Evolutionary conservation across 2,888 invertebrate species (phyloP), one percentile per base, ranked within the genome.

Genomic region (Meloe dianella): DNA sequence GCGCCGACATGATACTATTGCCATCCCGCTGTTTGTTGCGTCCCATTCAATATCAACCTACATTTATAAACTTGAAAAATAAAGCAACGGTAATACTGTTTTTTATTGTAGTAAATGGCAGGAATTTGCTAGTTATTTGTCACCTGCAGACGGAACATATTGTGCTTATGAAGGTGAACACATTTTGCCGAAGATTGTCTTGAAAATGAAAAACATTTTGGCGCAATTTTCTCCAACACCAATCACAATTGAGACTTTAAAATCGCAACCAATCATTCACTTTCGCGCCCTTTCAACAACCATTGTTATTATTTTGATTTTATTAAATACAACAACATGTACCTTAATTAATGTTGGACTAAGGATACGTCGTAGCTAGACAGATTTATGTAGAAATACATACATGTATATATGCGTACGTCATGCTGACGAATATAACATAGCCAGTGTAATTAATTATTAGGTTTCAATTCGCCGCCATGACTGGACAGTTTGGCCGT

Each of bases 381-480:
- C 4, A 27, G n/a, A 27, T 27, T 27, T 3, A 3, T 27, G 4
- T 4, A 27, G 27, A 27, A 27, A 27, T 27, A 54, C 24, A 10
- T 63, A 29, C 20, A 22, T 61, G 57, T 24, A 66, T 57, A 29
- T 41, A 57, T 47, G 20, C 29, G 41, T 57, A 65, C 63, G 68
- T 68, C 65, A 68, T 62, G 62, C 65, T 68, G 68, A 65, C 65
- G 68, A 67, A 64, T 27, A 54, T 57, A 67, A 58, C 67, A 63
- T 66, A 64, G 67, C 70, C 60, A 41, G 74, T 78, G 80, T 81
- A 82, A 82, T 82, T 82, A 82, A 82, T 82, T 82, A 81, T 81
- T 80, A 81, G 81, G 80, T 81, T 81, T 82, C 81, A 82, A 80
- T 80, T 79, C 78, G 77, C 77, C 79, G 80, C 81, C 81, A 81